Conservation (phyloP, 2,888 invertebrate genomes). For the Cantharis rustica region DNA sequence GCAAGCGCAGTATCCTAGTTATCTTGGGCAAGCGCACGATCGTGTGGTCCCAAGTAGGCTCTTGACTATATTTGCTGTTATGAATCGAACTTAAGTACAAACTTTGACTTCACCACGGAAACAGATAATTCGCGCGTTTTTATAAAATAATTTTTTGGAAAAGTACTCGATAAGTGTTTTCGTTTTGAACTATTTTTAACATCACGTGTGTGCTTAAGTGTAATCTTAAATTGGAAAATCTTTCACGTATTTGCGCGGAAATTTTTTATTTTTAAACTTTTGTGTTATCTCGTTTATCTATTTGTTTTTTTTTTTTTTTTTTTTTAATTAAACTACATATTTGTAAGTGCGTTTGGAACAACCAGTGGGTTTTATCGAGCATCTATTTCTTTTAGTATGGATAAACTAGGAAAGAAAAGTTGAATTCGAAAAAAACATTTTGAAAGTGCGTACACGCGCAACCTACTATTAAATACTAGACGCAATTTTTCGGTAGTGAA, state of each 20-base stretch:
- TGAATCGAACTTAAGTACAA: constrained; percentile 8
- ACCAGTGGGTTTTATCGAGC: background rate
- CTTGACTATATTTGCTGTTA: constrained; percentile 30
- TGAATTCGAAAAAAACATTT: constrained; percentile 16
- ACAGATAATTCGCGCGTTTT: background rate
- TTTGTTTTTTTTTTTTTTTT: background rate
- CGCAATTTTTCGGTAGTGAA: constrained; percentile 42
- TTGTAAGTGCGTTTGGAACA: background rate
- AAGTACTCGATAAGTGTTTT: background rate
- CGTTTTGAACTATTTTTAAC: constrained; percentile 4
- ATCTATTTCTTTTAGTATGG: background rate
- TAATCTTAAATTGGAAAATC: constrained; percentile 8
- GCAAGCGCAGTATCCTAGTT: constrained; percentile 52
- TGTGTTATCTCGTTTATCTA: background rate
- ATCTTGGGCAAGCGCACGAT: constrained; percentile 57
- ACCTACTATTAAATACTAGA: constrained; percentile 22
- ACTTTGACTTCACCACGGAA: background rate
- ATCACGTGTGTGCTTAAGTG: constrained; percentile 15
- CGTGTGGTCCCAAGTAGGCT: constrained; percentile 55
- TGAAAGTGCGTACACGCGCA: constrained; percentile 41
- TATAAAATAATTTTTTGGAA: background rate
- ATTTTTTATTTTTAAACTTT: background rate
- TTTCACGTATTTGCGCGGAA: constrained; percentile 6
- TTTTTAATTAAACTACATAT: background rate
- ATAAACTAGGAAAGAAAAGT: constrained; percentile 10